These are phyloP conservation scores for Epistrophe grossulariae DNA, from an alignment of 2,888 invertebrate genomes.

Conservation along the genomic window DNA sequence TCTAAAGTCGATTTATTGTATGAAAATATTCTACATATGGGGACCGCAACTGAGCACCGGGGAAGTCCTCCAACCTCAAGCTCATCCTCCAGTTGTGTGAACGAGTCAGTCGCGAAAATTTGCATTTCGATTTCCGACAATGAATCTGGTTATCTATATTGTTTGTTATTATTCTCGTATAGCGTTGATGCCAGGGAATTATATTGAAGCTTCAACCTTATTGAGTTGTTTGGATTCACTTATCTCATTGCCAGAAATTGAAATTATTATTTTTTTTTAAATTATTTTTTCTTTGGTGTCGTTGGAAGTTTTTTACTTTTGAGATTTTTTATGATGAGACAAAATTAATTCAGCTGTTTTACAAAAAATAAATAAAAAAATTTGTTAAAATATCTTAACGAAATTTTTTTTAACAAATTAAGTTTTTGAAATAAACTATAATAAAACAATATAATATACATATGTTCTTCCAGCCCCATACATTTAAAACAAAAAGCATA, in stretches of 20 bases:
- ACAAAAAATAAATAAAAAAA: too few relatives aligned
- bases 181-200: conserved; percentile 9
- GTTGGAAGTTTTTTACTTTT: too few relatives aligned
- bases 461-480: too few relatives aligned
- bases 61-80: not conserved
- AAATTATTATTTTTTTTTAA: conserved; percentile 16
- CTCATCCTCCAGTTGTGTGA: not conserved
- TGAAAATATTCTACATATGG: not conserved
- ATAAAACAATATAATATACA: too few relatives aligned
- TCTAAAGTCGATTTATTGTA: conserved; percentile 20
- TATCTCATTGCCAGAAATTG: conserved; percentile 35
- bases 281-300: not conserved
- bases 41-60: not conserved
- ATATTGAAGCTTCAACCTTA: conserved; percentile 2
- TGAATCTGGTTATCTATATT: conserved; percentile 46
- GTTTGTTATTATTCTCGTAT: conserved; percentile 36
- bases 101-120: not conserved
- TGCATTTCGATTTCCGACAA: conserved; percentile 50
- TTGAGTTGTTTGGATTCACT: conserved; percentile 10
- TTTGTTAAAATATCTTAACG: too few relatives aligned
- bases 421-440: too few relatives aligned
- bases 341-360: too few relatives aligned
- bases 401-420: too few relatives aligned
- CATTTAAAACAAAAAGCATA: too few relatives aligned
- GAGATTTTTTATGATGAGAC: too few relatives aligned